A percentile compares a stretch with the other conserved stretches of the same genome.
phyloP scores from a whole-genome alignment of 2,888 invertebrate species.

The Dione juno region DNA sequence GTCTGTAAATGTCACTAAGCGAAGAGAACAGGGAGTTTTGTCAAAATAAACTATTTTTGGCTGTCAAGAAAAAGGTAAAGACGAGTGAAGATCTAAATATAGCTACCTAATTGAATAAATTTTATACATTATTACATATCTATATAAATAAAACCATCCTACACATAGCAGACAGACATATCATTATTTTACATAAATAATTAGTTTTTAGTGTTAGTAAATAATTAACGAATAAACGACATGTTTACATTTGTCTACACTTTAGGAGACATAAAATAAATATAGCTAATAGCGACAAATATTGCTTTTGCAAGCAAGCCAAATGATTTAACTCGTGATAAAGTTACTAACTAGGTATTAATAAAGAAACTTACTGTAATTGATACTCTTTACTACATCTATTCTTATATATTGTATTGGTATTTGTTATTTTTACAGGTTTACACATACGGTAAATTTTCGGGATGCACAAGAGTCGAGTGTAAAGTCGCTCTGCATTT shows the following conservation, averaged over 20 bases:
- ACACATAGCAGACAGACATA: neutral
- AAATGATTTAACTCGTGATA: neutral
- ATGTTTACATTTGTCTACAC: neutral
- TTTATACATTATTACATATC: no score
- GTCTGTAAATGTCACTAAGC: no score
- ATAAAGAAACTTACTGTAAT: neutral
- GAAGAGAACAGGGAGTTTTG: no score
- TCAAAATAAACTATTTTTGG: no score
- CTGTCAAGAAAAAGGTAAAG: no score
- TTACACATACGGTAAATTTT: no score
- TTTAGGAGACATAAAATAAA: slow-evolving; percentile 18
- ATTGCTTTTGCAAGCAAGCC: neutral
- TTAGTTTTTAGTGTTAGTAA: neutral
- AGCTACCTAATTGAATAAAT: no score
- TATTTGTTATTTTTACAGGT: no score
- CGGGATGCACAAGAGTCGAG: no score
- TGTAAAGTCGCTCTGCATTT: no score
- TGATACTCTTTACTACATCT: neutral
- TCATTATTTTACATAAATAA: neutral
- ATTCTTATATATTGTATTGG: neutral
- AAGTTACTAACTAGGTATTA: neutral
- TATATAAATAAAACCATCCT: no score
- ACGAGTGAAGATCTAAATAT: no score
- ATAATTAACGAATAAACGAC: slow-evolving; percentile 16
- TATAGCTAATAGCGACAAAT: slow-evolving; percentile 2